A percentile compares a stretch with the other conserved stretches of the same genome.
Conservation (phyloP, 1,140 invertebrate species). For the Steinernema feltiae region DNA sequence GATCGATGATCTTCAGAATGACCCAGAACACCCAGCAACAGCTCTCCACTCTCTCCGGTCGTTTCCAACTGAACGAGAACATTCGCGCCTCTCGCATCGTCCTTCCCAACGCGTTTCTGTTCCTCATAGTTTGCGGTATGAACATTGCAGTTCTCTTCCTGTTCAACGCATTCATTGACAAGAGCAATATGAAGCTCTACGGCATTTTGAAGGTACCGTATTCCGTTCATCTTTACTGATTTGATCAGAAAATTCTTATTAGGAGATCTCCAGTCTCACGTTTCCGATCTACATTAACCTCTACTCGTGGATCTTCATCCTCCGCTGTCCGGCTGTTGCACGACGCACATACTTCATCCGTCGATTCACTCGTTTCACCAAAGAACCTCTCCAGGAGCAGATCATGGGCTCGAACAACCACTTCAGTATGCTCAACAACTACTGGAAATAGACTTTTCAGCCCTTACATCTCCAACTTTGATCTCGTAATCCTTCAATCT, state of each 20-base stretch:
- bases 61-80: not conserved
- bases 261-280: not conserved
- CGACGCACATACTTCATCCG: not conserved
- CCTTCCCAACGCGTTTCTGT: not conserved
- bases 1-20: not conserved
- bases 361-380: not conserved
- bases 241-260: too few species aligned
- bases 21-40: not conserved
- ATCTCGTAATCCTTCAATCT: not conserved
- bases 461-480: too few species aligned
- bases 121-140: not conserved
- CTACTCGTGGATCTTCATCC: not conserved
- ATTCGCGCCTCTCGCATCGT: not conserved
- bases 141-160: not conserved
- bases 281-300: slow-evolving; percentile 7
- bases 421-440: not conserved
- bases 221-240: not conserved
- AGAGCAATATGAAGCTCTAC: not conserved
- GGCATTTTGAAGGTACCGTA: not conserved
- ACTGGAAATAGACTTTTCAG: slow-evolving; percentile 1
- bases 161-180: not conserved
- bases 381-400: not conserved
- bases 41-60: not conserved
- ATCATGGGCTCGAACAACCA: not conserved
- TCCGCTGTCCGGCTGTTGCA: not conserved